Evolutionary conservation across 2,113 vertebrate species (phyloP).

Genomic region (Bubalus kerabau): DNA sequence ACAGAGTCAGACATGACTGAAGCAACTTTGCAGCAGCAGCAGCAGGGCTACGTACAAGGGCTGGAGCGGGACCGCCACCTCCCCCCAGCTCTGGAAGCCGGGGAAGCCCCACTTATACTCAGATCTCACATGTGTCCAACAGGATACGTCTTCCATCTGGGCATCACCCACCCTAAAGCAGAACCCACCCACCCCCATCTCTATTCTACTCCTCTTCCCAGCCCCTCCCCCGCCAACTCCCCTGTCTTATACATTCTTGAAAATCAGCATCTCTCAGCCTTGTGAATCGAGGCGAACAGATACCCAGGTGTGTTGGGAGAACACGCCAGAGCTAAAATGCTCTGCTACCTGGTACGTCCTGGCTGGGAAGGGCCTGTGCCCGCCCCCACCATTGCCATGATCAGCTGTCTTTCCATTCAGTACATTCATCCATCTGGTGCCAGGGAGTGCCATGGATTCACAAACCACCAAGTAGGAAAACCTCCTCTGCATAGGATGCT

Average conservation of each 20-base stretch:
- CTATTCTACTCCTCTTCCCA: not conserved
- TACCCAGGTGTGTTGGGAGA: not conserved
- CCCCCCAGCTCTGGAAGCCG: not conserved
- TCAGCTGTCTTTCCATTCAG: not conserved
- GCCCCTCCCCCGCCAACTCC: not conserved
- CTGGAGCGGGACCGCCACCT: not conserved
- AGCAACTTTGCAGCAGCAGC: not conserved
- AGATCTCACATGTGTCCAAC: not conserved
- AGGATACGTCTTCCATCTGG: not conserved
- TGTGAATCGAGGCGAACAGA: not conserved
- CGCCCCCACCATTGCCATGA: rapidly evolving
- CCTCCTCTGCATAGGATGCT: not conserved
- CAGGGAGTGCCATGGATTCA: not conserved
- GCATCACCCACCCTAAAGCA: not conserved
- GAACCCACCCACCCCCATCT: too few relatives aligned
- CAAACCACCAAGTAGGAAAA: not conserved
- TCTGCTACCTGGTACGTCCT: not conserved
- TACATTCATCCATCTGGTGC: not conserved
- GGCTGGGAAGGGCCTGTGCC: not conserved
- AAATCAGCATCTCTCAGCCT: not conserved
- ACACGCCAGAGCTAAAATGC: not conserved
- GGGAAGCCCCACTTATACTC: too few relatives aligned
- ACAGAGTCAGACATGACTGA: not conserved
- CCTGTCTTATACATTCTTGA: not conserved
- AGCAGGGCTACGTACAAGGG: not conserved